Conservation (phyloP, 2,888 invertebrate genomes). For the Polymixis flavicincta region DNA sequence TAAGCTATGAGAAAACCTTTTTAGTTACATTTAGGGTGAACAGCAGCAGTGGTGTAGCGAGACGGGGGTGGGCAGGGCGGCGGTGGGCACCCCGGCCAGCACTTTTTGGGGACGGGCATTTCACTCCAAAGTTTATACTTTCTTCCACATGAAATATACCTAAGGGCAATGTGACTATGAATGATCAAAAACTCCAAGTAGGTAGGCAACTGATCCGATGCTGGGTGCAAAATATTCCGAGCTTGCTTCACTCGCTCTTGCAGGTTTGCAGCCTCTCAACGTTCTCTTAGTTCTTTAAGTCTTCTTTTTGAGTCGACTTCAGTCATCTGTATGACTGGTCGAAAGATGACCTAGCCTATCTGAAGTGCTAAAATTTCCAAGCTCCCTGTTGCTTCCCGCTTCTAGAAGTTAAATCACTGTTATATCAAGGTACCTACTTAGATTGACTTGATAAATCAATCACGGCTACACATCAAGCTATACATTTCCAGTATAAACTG, state of each 20-base stretch:
- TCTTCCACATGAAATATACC: not conserved
- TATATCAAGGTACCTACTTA: too few species aligned
- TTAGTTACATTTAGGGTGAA: not conserved
- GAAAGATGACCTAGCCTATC: not conserved
- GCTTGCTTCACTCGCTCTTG: not conserved
- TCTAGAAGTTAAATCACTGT: too few species aligned
- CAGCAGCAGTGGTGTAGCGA: not conserved
- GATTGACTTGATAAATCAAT: too few species aligned
- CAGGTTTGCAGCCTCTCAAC: not conserved
- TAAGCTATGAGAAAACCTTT: not conserved
- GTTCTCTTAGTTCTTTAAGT: not conserved
- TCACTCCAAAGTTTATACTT: not conserved
- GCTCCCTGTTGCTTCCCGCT: too few species aligned
- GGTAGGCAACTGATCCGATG: not conserved
- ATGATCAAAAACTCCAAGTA: not conserved
- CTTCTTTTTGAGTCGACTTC: not conserved
- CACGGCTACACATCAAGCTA: too few species aligned
- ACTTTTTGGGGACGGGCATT: not conserved
- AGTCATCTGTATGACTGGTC: not conserved
- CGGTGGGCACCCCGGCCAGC: too few species aligned
- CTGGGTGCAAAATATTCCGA: not conserved
- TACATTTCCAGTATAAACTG: too few species aligned
- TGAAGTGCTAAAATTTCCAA: not conserved
- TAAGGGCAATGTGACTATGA: not conserved
- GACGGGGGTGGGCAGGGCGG: not conserved